These are phyloP conservation scores for Onychomys arenicola DNA, from an alignment of 2,797 vertebrate genomes.

Conservation along the genomic window DNA sequence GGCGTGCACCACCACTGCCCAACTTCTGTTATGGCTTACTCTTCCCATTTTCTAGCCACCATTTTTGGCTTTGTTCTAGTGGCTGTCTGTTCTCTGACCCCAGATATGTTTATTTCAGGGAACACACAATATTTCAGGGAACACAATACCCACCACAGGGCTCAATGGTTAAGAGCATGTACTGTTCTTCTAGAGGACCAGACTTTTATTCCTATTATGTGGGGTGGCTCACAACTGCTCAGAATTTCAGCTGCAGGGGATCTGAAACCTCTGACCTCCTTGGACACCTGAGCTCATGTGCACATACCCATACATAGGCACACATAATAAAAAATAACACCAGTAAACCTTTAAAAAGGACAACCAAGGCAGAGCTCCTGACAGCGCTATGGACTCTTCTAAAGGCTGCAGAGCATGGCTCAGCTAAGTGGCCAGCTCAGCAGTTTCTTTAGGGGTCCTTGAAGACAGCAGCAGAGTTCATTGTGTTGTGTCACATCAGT, in stretches of 20 bases:
- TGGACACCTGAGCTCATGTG: neutral
- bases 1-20: no score
- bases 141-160: no score
- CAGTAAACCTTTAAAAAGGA: neutral
- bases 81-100: no score
- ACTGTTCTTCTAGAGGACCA: neutral
- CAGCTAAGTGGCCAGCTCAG: neutral
- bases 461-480: no score
- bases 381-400: neutral
- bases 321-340: neutral
- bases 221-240: neutral
- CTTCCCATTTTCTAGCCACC: no score
- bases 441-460: fast-evolving
- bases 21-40: no score
- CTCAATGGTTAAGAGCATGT: neutral
- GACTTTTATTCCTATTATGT: neutral
- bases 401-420: neutral
- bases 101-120: no score
- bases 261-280: neutral
- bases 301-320: neutral
- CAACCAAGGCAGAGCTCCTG: neutral
- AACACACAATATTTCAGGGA: no score
- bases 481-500: neutral
- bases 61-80: no score
- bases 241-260: neutral